These are phyloP conservation scores for Champsocephalus esox DNA, from an alignment of 2,797 vertebrate genomes.

Conservation along the genomic window DNA sequence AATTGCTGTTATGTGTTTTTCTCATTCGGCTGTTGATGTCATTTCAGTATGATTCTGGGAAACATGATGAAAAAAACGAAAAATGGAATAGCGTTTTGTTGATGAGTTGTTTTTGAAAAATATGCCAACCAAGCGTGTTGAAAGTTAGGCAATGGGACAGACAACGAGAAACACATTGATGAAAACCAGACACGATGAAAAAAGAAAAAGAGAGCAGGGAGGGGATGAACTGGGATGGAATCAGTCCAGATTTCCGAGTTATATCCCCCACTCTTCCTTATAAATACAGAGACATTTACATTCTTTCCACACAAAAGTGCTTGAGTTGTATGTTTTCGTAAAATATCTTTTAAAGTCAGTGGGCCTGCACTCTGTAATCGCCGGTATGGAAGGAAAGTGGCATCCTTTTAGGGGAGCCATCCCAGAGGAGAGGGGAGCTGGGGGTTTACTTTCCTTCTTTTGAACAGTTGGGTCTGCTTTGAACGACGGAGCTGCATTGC, in stretches of 20 bases:
- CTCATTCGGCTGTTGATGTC: slow-evolving; percentile 69
- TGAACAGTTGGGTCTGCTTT: slow-evolving; percentile 43
- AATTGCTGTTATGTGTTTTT: slow-evolving; percentile 70
- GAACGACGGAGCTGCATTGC: slow-evolving; percentile 43
- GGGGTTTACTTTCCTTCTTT: not conserved
- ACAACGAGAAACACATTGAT: slow-evolving; percentile 82
- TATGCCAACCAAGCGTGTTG: slow-evolving; percentile 71
- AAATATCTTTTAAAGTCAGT: slow-evolving; percentile 61
- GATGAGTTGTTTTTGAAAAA: slow-evolving; percentile 71
- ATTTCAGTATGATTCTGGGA: slow-evolving; percentile 62
- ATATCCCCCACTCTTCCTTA: slow-evolving; percentile 47
- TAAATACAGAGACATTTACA: slow-evolving; percentile 76
- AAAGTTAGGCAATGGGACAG: slow-evolving; percentile 67
- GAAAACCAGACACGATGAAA: slow-evolving; percentile 71
- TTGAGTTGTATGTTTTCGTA: slow-evolving; percentile 66
- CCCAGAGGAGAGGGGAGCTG: slow-evolving; percentile 21
- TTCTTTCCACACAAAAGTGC: slow-evolving; percentile 81
- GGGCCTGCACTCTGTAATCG: slow-evolving; percentile 61
- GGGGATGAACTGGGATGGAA: slow-evolving; percentile 69
- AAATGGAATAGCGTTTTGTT: slow-evolving; percentile 64
- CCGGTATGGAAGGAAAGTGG: slow-evolving; percentile 44
- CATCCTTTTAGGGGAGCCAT: slow-evolving; percentile 42
- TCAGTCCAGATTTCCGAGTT: slow-evolving; percentile 76
- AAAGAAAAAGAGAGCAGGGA: slow-evolving; percentile 39
- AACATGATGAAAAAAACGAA: slow-evolving; percentile 46